Conservation (phyloP, 1,140 invertebrate genomes). For the Procambarus virginalis region DNA sequence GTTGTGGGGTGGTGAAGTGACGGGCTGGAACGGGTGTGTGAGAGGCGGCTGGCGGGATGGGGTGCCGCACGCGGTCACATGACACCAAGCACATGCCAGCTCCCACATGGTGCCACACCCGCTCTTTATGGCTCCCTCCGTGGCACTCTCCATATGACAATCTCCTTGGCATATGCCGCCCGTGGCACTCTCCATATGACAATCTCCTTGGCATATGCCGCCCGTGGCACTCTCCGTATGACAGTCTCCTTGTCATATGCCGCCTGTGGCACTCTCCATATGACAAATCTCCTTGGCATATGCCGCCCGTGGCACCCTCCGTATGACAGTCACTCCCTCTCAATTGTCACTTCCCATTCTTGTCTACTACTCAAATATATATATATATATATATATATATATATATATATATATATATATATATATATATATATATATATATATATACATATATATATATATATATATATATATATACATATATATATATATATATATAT, state of each 20-base stretch:
- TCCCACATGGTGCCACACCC: conserved; percentile 25
- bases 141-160: background rate
- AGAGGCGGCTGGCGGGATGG: background rate
- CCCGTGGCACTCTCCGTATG: too few species aligned
- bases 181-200: too few species aligned
- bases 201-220: too few species aligned
- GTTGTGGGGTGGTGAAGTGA: too few species aligned
- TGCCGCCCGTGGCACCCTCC: too few species aligned
- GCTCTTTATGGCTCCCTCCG: background rate
- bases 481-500: background rate
- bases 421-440: conserved; percentile 18
- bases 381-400: background rate
- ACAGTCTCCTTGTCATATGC: too few species aligned
- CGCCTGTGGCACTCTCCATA: too few species aligned
- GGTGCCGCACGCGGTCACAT: conserved; percentile 49
- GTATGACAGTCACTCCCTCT: too few species aligned
- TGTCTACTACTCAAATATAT: too few species aligned
- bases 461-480: conserved; percentile 15
- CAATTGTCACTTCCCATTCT: too few species aligned
- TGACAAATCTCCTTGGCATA: too few species aligned
- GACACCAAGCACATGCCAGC: conserved; percentile 63
- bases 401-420: background rate
- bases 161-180: background rate
- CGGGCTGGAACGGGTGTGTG: background rate
- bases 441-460: conserved; percentile 19